Evolutionary conservation across 2,888 invertebrate species (phyloP).

Genomic region (Troides aeacus): DNA sequence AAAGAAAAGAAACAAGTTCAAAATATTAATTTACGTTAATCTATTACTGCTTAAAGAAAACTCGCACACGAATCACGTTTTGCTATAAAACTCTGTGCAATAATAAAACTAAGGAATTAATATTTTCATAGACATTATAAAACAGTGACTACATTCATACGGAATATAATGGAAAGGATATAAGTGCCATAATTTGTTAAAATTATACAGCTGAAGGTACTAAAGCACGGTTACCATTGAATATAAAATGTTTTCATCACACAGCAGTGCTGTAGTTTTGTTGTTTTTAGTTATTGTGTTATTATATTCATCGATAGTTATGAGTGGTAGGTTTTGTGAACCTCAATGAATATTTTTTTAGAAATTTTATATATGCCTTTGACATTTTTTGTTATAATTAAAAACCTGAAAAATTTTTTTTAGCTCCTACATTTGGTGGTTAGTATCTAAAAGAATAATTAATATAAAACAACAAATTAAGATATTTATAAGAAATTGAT

Average conservation of each 20-base stretch:
- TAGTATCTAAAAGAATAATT: too few species aligned
- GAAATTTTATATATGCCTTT: too few species aligned
- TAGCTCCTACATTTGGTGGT: too few species aligned
- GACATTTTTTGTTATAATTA: too few species aligned
- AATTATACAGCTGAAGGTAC: background rate
- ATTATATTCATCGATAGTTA: background rate
- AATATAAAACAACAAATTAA: too few species aligned
- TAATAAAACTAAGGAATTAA: background rate
- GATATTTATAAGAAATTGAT: too few species aligned
- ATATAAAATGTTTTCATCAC: background rate
- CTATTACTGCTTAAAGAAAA: too few species aligned
- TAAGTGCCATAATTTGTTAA: background rate
- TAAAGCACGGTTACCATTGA: background rate
- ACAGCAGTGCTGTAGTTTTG: background rate
- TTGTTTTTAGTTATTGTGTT: background rate
- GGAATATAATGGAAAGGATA: background rate
- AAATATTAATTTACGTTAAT: too few species aligned
- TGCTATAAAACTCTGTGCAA: background rate
- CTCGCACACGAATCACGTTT: too few species aligned
- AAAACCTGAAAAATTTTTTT: too few species aligned
- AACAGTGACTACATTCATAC: background rate
- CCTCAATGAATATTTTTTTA: background rate
- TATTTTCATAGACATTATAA: conserved; percentile 1
- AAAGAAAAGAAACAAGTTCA: too few species aligned
- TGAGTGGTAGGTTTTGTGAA: background rate